Base-by-base conservation (phyloP, 1,140 invertebrate species). In the Caenorhabditis briggsae region DNA sequence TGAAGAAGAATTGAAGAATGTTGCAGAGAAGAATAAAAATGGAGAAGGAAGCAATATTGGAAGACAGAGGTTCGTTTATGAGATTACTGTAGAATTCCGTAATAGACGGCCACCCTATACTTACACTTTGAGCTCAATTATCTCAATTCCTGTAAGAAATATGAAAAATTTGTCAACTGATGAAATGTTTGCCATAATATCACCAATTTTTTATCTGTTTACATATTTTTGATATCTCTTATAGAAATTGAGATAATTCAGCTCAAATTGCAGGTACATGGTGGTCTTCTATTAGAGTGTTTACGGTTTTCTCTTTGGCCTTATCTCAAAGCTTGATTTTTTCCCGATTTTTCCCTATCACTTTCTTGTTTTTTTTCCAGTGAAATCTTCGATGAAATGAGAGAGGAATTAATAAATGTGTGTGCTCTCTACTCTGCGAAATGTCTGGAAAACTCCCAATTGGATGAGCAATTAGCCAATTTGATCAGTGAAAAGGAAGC, bases 361-460 rank as follows among this genome's bases (percentile, higher is more conserved):
- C 61, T 61, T 87, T 33, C 2, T n/a, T n/a, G 5, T 5, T n/a
- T n/a, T 58, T 58, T 58, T 58, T 58, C 56, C 53, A 83, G 82
- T 25, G 56, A 64, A 56, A 48, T 96, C 92, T 95, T 96, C 94
- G 95, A 95, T 90, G 95, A 96, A 91, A 95, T 97, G 78, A 95
- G 95, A 87, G 94, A 95, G 88, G 96, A 97, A 93, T 95, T 97
- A 90, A 93, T 96, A 25, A 96, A 96, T 18, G 93, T 97, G 70
- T 96, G 96, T 1, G 95, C 97, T 88, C 96, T 96, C 90, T 96
- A 97, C 93, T 96, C 96, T 1, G 95, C 96, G 12, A 97, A 97
- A 92, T 97, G 96, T 93, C 94, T 97, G 65, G 96, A 97, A 92
- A 96, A 96, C 16, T 96, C 96, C 0, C 95, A 95, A 25, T 93